phyloP scores from a whole-genome alignment of 2,888 invertebrate species.

The Eupithecia subumbrata region DNA sequence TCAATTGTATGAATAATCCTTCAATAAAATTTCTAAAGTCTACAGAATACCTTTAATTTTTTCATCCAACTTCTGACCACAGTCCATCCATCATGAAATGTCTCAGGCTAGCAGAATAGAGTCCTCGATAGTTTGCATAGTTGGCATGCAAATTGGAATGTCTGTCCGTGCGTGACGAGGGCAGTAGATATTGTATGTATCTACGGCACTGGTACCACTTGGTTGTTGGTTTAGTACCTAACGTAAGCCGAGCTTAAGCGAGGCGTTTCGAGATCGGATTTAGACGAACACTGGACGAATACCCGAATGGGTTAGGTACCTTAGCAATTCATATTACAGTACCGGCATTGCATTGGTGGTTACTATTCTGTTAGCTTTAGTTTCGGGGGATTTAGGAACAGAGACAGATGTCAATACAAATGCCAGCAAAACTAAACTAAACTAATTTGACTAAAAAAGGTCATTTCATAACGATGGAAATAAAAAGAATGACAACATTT shows the following conservation, averaged over 20 bases:
- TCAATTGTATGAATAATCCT: background rate
- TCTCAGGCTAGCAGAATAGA: background rate
- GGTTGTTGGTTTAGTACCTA: slow-evolving; percentile 2
- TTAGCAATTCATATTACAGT: no score
- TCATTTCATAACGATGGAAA: no score
- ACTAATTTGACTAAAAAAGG: no score
- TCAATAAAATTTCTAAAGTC: background rate
- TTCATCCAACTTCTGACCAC: background rate
- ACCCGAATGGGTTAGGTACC: background rate
- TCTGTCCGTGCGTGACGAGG: slow-evolving; percentile 28
- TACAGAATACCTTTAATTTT: background rate
- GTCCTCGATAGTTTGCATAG: slow-evolving; percentile 22
- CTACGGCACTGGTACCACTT: background rate
- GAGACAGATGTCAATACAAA: no score
- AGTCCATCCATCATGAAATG: background rate
- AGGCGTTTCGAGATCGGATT: background rate
- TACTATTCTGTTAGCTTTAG: no score
- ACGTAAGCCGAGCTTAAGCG: background rate
- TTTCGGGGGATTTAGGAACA: no score
- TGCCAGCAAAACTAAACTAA: no score
- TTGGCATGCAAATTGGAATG: slow-evolving; percentile 42
- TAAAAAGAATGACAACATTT: no score
- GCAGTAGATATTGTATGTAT: background rate
- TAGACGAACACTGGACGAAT: background rate
- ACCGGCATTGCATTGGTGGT: no score